Base-by-base conservation (phyloP, 92 coral and sea anemone genomes). In the Diadumene lineata region DNA sequence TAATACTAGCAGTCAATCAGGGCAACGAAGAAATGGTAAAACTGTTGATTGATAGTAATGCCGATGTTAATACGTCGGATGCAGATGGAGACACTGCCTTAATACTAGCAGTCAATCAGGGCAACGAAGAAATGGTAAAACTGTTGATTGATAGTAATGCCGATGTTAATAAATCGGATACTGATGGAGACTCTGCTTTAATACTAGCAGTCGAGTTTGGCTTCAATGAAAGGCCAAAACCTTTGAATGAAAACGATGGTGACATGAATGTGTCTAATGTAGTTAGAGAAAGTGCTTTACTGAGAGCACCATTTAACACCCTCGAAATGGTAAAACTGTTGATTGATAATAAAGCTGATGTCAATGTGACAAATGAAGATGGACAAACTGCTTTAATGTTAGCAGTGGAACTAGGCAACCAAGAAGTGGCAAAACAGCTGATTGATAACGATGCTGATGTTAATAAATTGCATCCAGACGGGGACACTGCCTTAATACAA, bases 371-470 rank as follows among this genome's bases (percentile, higher is more conserved):
- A 18, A 64, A 76, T 65, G 34, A 60, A 1, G 19, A 33, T 18
- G 70, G 79, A 7, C 25, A 66, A 43, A 76, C 81, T 1, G 81
- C 81, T 46, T 38, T 76, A 43, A 16, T 76, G 24, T 29, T 2
- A 34, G 60, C 81, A 16, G 18, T 26, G 4, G 1, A 73, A 21
- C 21, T 23, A n/a, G n/a, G 11, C 31, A 22, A 51, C n/a, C 10
- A 50, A 50, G 22, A 8, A 25, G 0, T 69, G 29, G 61, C 34
- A 8, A 2, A 22, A 0, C 19, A 1, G 1, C 34, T 79, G 21
- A 43, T 70, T 34, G 70, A 56, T 1, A 27, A 16, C 1, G 56
- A 56, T 30, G 69, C 70, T 34, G 65, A 79, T 48, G 60, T 79
- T 15, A 60, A 79, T 24, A 24, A 24, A 11, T n/a, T 1, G 4